These are phyloP conservation scores for Notamacropus eugenii DNA, from an alignment of 2,797 vertebrate species.

Conservation along the genomic window DNA sequence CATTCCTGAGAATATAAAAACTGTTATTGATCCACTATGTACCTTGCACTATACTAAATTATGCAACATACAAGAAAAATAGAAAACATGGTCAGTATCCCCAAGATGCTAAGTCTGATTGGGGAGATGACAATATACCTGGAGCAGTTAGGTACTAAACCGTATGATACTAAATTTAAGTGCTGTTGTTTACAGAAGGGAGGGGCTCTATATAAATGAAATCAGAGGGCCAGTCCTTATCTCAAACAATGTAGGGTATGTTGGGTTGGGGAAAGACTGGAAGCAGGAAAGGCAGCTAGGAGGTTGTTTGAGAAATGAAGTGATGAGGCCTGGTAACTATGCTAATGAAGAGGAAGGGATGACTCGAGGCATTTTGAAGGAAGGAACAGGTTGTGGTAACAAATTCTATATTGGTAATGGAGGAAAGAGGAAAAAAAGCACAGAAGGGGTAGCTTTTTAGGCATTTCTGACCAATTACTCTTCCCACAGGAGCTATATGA, in stretches of 20 bases:
- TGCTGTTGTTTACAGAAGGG: neutral
- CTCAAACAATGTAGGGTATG: neutral
- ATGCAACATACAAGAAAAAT: constrained; percentile 1
- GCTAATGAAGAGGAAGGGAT: neutral
- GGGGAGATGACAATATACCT: neutral
- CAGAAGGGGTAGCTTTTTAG: constrained; percentile 3
- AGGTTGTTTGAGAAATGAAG: constrained; percentile 30
- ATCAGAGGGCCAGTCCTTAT: neutral
- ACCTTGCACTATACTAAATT: neutral
- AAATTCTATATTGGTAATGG: neutral
- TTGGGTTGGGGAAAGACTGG: neutral
- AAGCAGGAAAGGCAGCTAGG: neutral
- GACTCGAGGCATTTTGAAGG: neutral
- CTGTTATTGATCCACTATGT: neutral
- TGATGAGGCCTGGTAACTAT: constrained; percentile 1
- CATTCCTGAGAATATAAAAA: constrained; percentile 1
- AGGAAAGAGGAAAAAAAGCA: neutral
- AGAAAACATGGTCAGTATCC: neutral
- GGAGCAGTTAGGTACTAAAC: constrained; percentile 42
- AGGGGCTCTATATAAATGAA: neutral
- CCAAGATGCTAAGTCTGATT: neutral
- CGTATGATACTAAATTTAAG: constrained; percentile 16
- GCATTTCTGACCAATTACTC: neutral
- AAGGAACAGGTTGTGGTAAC: neutral
- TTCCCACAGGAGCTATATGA: constrained; percentile 90